Conservation (phyloP, 2,113 vertebrate species). For the Perognathus longimembris region DNA sequence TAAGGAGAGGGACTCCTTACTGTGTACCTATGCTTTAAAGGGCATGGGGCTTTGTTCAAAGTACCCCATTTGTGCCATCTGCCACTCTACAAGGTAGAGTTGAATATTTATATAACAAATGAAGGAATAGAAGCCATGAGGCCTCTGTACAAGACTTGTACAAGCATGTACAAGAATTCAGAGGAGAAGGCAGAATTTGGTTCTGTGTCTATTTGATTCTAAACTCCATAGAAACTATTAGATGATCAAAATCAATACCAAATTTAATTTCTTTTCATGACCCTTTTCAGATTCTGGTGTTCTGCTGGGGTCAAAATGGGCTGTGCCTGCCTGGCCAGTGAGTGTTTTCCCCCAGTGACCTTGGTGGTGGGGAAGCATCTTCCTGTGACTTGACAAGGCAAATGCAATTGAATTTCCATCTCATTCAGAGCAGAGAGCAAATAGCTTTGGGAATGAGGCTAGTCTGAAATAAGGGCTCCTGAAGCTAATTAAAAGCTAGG, state of each 20-base stretch:
- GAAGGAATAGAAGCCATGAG: not conserved
- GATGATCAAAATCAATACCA: not conserved
- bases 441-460: conserved; percentile 66
- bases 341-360: conserved; percentile 36
- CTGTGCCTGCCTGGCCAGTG: not conserved
- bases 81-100: not conserved
- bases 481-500: conserved; percentile 77
- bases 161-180: not conserved
- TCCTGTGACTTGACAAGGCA: conserved; percentile 57
- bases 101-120: not conserved
- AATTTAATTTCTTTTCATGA: not conserved
- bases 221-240: conserved; percentile 3
- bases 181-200: not conserved
- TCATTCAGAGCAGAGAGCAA: conserved; percentile 68
- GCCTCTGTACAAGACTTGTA: not conserved
- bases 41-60: not conserved
- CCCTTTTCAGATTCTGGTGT: not conserved
- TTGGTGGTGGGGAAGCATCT: not conserved
- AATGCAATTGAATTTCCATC: conserved; percentile 65
- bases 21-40: not conserved
- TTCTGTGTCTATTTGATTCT: conserved; percentile 26
- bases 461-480: conserved; percentile 70
- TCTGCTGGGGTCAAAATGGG: conserved; percentile 7
- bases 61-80: not conserved
- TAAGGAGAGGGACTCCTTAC: not conserved